Evolutionary conservation across 1,140 invertebrate genomes (phyloP), one percentile per base, ranked within the genome.

Genomic region (Eumaeus atala): DNA sequence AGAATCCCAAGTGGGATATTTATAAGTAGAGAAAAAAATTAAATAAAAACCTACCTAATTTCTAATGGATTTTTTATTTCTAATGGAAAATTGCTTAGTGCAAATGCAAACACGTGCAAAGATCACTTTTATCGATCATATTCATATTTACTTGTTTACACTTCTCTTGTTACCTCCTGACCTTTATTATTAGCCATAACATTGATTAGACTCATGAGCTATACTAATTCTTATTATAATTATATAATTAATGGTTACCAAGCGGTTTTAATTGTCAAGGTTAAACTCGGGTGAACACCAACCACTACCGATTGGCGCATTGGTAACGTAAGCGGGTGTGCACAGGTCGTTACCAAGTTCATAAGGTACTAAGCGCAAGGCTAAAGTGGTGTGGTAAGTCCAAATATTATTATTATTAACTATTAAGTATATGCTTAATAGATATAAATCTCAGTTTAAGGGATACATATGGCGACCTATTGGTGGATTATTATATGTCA

Each of bases 61-160:
- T n/a, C n/a, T n/a, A n/a, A n/a, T n/a, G n/a, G n/a, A 28, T 28
- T 28, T 28, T 3, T 35, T 54, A 21, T 54, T 42, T 35, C 51
- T 37, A 12, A 18, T 37, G 49, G 49, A 76, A 76, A 70, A 74
- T 66, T 74, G 65, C 59, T 67, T 63, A n/a, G 54, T 28, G 21
- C 21, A 28, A 3, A 68, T 69, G 71, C 74, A 69, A 74, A 59
- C 70, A 66, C 70, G 70, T 74, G 71, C 61, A 70, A 50, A 64
- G 62, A 74, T 76, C 74, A 52, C 42, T 62, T 62, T 71, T 69
- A 75, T 75, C 57, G 62, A 60, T 62, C 64, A n/a, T n/a, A n/a
- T 51, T 62, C 48, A 49, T 64, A 56, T 64, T 66, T 67, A 56
- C 67, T 67, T 72, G 55, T 65, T 64, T 62, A 67, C 58, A 57